Conservation (phyloP, 2,888 invertebrate species). For the Blastobasis adustella region DNA sequence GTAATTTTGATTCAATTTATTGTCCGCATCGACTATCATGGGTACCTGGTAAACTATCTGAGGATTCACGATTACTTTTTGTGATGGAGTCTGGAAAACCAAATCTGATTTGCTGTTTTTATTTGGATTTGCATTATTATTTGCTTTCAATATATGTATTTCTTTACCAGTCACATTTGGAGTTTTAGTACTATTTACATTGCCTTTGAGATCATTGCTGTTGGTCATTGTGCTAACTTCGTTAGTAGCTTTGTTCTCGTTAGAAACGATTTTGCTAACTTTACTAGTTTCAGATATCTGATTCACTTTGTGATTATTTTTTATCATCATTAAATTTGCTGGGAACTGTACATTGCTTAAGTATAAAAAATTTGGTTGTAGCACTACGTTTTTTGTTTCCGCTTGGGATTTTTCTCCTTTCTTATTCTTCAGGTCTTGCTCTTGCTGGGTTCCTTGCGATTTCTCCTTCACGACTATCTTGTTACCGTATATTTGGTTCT, state of each 20-base stretch:
- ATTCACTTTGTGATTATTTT: constrained; percentile 44
- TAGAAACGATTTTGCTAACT: constrained; percentile 28
- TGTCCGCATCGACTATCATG: constrained; percentile 47
- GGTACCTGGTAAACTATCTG: constrained; percentile 64
- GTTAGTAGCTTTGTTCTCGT: constrained; percentile 39
- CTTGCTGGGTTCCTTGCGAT: constrained; percentile 54
- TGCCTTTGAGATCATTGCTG: constrained; percentile 15
- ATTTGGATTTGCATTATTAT: constrained; percentile 38
- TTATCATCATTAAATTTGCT: constrained; percentile 64
- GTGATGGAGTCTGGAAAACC: constrained; percentile 41
- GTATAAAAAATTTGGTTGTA: constrained; percentile 63
- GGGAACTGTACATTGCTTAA: constrained; percentile 63
- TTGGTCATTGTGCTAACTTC: constrained; percentile 21
- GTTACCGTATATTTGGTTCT: constrained; percentile 72
- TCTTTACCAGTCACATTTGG: constrained; percentile 35
- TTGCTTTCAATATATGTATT: constrained; percentile 45
- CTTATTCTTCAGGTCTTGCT: constrained; percentile 52
- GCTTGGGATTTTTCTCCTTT: constrained; percentile 34
- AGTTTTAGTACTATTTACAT: constrained; percentile 23
- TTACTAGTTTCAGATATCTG: constrained; percentile 32
- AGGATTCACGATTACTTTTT: constrained; percentile 52
- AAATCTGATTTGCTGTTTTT: constrained; percentile 45
- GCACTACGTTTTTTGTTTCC: constrained; percentile 51
- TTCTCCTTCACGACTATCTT: constrained; percentile 75
- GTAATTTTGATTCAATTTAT: constrained; percentile 33